A percentile compares a stretch with the other conserved stretches of the same genome.
Evolutionary conservation across 2,113 vertebrate genomes (phyloP).

Genomic region (Chloebia gouldiae): DNA sequence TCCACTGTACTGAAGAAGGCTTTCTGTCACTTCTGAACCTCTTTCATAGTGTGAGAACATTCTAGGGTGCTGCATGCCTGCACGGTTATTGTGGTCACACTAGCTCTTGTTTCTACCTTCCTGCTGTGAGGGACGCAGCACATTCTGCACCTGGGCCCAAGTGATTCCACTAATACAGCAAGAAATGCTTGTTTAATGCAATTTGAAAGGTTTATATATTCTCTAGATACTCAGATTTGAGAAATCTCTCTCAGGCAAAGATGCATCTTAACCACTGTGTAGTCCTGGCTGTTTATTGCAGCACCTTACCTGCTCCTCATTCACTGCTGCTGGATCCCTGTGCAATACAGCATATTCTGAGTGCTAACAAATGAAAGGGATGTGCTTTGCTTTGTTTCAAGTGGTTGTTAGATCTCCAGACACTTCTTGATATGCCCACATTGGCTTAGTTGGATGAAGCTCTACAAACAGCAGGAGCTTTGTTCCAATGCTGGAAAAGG

Average conservation of each 20-base stretch:
- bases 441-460: neutral
- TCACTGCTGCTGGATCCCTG: neutral
- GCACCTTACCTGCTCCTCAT: neutral
- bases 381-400: neutral
- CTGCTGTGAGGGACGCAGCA: neutral
- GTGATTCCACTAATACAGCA: neutral
- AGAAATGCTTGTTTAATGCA: neutral
- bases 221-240: neutral
- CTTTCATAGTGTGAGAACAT: neutral
- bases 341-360: neutral
- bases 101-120: neutral
- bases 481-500: neutral
- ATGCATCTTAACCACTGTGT: neutral
- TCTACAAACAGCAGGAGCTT: neutral
- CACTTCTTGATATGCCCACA: neutral
- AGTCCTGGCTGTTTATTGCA: neutral
- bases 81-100: neutral
- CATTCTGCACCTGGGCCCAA: neutral
- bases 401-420: neutral
- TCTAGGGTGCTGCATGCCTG: neutral
- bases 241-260: neutral
- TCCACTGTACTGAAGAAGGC: neutral
- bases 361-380: neutral
- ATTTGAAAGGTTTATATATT: neutral
- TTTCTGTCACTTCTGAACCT: neutral